phyloP scores from a whole-genome alignment of 1,140 invertebrate genomes.

The Thereuonema tuberculata region DNA sequence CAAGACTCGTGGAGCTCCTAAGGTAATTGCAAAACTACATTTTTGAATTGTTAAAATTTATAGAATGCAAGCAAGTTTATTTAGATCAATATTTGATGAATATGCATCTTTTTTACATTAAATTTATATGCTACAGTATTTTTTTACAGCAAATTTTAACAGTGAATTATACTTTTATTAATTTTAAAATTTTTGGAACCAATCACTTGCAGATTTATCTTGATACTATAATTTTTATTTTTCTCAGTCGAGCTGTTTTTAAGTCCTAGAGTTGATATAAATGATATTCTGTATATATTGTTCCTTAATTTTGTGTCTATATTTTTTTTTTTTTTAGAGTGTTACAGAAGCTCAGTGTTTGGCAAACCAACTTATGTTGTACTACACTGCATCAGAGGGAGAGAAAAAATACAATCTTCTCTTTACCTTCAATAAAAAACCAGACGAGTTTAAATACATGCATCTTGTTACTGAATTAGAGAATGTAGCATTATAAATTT shows the following conservation, averaged over 20 bases:
- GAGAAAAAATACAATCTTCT: slow-evolving; percentile 46
- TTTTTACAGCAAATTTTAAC: not conserved
- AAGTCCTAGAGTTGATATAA: no score
- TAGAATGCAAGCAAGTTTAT: no score
- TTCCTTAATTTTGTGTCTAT: no score
- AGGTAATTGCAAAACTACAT: no score
- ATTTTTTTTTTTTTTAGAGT: slow-evolving; percentile 31
- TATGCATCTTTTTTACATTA: not conserved
- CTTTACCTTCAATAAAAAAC: slow-evolving; percentile 51
- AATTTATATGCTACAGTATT: not conserved
- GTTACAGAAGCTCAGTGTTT: slow-evolving; percentile 67
- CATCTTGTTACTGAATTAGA: slow-evolving; percentile 67
- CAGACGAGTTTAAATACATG: slow-evolving; percentile 65
- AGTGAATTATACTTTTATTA: not conserved
- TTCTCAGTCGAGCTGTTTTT: no score
- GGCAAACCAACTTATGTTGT: slow-evolving; percentile 71
- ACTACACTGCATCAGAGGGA: slow-evolving; percentile 51
- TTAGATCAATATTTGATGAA: not conserved
- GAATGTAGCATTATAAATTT: slow-evolving; percentile 32
- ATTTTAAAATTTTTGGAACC: no score
- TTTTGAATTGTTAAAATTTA: no score
- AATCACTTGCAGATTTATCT: no score
- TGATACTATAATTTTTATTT: no score
- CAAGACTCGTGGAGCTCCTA: no score
- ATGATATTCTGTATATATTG: no score